Conservation (phyloP, 1,140 invertebrate genomes). For the Diabrotica undecimpunctata region DNA sequence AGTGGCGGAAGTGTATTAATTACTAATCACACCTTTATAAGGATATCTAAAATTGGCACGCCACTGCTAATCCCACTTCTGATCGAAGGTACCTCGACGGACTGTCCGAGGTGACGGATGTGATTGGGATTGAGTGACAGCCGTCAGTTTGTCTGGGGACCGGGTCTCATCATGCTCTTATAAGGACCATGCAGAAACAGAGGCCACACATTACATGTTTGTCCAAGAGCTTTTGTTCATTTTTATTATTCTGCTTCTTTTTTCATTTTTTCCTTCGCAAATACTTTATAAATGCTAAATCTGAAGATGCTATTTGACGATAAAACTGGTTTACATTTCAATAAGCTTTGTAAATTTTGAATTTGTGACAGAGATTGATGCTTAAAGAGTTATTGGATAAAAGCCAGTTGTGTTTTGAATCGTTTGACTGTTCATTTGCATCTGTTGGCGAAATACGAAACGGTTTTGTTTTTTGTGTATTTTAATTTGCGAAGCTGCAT, state of each 20-base stretch:
- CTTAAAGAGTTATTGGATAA: slow-evolving; percentile 2
- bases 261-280: not conserved
- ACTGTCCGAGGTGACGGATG: slow-evolving; percentile 9
- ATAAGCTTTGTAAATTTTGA: slow-evolving; percentile 3
- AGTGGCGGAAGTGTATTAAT: too few species aligned
- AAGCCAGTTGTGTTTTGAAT: not conserved
- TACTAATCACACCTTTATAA: not conserved
- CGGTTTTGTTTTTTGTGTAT: too few species aligned
- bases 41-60: not conserved
- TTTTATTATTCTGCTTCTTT: not conserved
- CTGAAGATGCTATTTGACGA: slow-evolving; percentile 2
- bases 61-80: slow-evolving; percentile 5
- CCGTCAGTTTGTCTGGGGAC: slow-evolving; percentile 9
- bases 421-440: not conserved
- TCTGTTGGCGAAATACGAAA: not conserved
- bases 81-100: not conserved
- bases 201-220: slow-evolving; percentile 9
- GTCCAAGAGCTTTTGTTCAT: slow-evolving; percentile 4
- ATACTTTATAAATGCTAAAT: slow-evolving; percentile 1
- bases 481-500: too few species aligned
- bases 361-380: slow-evolving; percentile 2
- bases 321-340: slow-evolving; percentile 2
- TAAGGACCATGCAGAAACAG: slow-evolving; percentile 4
- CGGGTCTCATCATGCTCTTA: slow-evolving; percentile 8
- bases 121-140: slow-evolving; percentile 11